Evolutionary conservation across 2,888 invertebrate genomes (phyloP).

Genomic region (Volucella inanis): DNA sequence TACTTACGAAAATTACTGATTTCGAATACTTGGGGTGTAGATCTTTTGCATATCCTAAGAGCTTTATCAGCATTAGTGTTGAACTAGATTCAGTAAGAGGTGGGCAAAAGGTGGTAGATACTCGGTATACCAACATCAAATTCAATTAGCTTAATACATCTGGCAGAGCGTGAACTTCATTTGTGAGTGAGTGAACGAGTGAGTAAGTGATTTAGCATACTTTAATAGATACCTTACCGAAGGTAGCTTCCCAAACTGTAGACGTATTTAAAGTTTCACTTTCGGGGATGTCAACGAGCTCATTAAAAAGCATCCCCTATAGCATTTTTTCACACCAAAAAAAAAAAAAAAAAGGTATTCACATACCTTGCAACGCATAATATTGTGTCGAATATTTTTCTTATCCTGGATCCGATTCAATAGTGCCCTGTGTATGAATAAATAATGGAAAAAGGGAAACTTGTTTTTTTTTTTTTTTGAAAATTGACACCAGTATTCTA

Average conservation of each 20-base stretch:
- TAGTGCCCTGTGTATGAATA: constrained; percentile 60
- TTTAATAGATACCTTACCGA: constrained; percentile 6
- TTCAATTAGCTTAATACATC: constrained; percentile 70
- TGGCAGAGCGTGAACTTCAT: constrained; percentile 42
- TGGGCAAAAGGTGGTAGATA: constrained; percentile 1
- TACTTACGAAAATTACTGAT: constrained; percentile 65
- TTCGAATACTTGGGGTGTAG: constrained; percentile 23
- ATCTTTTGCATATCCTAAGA: background rate
- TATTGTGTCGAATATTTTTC: constrained; percentile 25
- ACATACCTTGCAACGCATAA: constrained; percentile 37
- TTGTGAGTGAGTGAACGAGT: background rate
- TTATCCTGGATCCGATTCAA: constrained; percentile 40
- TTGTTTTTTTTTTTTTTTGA: constrained; percentile 8
- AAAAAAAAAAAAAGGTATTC: background rate
- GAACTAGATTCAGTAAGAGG: background rate
- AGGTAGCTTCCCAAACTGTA: background rate
- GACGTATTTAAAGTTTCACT: constrained; percentile 2
- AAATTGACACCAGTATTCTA: constrained; percentile 20
- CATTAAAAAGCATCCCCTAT: constrained; percentile 18
- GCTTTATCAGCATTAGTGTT: constrained; percentile 6
- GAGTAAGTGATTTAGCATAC: constrained; percentile 8
- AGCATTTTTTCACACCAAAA: constrained; percentile 41
- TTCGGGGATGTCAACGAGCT: constrained; percentile 7
- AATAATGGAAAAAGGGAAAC: constrained; percentile 26
- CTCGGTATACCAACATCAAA: constrained; percentile 27